Evolutionary conservation across 2,888 invertebrate species (phyloP), one percentile per base, ranked within the genome.

Genomic region (Melanotus villosus): DNA sequence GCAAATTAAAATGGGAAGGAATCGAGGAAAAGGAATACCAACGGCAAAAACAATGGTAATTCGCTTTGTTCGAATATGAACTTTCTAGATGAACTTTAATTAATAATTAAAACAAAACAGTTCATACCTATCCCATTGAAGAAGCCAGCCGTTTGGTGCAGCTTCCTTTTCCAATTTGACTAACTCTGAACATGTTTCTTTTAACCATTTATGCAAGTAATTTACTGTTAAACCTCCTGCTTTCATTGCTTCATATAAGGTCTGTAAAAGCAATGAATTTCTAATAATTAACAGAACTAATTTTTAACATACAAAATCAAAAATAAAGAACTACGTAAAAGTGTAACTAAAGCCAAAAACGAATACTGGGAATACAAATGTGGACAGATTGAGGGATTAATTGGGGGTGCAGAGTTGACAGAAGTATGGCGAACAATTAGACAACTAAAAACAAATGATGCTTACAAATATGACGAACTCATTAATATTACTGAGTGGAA

Each of bases 81-180:
- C 26, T 30, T 50, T 50, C 10, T 9, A 14, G 32, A 52, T 52
- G 32, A 52, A 16, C 10, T 47, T 23, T 23, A 21, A n/a, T 32
- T 52, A 52, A n/a, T n/a, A n/a, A n/a, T 18, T 52, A 45, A 62
- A n/a, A 63, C 41, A 41, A 16, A 64, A 57, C 32, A 83, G 82
- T 82, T 84, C 87, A 85, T 91, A 92, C 92, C 91, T 92, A 89
- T 91, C 90, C 92, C 92, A 92, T 80, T 89, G 88, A 82, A 91
- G 90, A 77, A 87, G 87, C 91, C 91, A 92, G 78, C 91, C 91
- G 41, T 86, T 84, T 23, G 92, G 91, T 36, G 90, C 89, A 10
- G 90, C 90, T 70, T 89, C 89, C 81, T 88, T 86, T 83, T 92
- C 92, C 77, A 91, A 86, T 75, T 89, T 87, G 74, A 86, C 85